These are phyloP conservation scores for Biston betularia DNA, from an alignment of 2,888 invertebrate genomes.

Conservation along the genomic window DNA sequence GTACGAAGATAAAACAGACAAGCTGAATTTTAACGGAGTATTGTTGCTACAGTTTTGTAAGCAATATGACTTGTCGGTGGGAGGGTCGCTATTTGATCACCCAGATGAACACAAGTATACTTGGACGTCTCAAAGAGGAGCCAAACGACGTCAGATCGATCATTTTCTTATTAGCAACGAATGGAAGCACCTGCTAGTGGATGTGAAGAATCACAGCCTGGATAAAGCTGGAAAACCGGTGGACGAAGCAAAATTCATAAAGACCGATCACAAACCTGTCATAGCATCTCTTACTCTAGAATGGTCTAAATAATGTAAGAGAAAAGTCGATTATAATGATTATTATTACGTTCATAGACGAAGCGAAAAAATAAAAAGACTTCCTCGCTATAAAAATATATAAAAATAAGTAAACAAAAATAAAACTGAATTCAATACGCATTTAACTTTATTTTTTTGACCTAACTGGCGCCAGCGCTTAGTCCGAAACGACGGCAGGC, in stretches of 20 bases:
- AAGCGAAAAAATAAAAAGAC: too few relatives aligned
- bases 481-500: too few relatives aligned
- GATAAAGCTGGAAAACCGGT: neutral
- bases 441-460: too few relatives aligned
- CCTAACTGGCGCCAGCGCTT: too few relatives aligned
- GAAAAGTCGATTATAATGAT: neutral
- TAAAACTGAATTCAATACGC: too few relatives aligned
- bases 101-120: neutral
- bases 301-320: neutral
- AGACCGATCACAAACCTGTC: conserved; percentile 1
- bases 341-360: neutral
- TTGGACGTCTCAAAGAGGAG: neutral
- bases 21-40: neutral
- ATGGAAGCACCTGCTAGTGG: neutral
- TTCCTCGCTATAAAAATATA: too few relatives aligned
- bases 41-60: neutral
- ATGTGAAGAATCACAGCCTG: neutral
- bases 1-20: neutral
- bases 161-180: neutral
- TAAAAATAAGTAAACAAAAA: too few relatives aligned
- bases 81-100: neutral
- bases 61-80: neutral
- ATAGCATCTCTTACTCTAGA: neutral
- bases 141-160: neutral
- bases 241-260: neutral